Evolutionary conservation across 2,113 vertebrate genomes (phyloP).

Genomic region (Macaca nemestrina): DNA sequence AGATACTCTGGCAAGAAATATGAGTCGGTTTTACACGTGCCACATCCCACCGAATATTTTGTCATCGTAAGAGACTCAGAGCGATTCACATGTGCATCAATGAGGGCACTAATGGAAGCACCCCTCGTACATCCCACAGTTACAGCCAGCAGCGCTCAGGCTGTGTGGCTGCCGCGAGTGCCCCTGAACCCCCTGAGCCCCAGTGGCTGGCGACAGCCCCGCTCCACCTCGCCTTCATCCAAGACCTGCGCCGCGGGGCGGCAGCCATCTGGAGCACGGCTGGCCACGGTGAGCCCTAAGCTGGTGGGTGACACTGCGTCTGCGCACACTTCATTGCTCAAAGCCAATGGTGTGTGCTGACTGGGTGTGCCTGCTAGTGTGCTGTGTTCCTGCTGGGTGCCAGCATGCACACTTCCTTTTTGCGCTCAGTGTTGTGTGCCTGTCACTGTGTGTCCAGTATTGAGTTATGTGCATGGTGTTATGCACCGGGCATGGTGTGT

Average conservation of each 20-base stretch:
- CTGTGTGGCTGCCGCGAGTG: too few species aligned
- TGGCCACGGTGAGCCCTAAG: not conserved
- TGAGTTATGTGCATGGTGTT: not conserved
- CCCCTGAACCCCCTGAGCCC: too few species aligned
- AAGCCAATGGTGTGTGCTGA: not conserved
- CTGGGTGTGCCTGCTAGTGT: not conserved
- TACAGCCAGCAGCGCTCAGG: not conserved
- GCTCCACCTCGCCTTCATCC: not conserved
- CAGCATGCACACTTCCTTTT: too few species aligned
- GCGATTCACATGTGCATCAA: not conserved
- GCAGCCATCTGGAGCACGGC: accelerated
- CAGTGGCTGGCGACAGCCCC: too few species aligned
- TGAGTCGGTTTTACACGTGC: not conserved
- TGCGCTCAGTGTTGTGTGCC: not conserved
- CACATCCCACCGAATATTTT: not conserved
- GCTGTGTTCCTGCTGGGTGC: not conserved
- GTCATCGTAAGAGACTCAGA: not conserved
- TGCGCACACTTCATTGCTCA: not conserved
- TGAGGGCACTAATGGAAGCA: too few species aligned
- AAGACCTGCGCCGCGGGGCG: not conserved
- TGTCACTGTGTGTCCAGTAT: not conserved
- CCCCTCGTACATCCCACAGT: not conserved
- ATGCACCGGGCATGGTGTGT: not conserved
- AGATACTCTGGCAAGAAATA: not conserved
- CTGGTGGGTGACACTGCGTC: too few species aligned